Conservation (phyloP, 1,140 invertebrate genomes). For the Drosophila auraria region DNA sequence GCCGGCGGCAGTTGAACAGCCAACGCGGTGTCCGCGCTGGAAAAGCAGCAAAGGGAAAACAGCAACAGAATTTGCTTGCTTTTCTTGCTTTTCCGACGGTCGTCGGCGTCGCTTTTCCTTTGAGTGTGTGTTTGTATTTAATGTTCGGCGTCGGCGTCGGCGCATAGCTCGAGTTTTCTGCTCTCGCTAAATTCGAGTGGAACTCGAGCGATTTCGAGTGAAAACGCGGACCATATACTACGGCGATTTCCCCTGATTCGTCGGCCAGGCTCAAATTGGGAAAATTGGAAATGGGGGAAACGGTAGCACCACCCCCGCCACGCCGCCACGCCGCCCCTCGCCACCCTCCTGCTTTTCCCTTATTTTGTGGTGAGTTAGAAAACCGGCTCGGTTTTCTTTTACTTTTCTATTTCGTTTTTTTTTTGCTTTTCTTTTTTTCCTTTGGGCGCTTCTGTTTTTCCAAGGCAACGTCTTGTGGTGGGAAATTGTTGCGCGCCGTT, state of each 20-base stretch:
- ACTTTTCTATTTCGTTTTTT: conserved; percentile 4
- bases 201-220: conserved; percentile 24
- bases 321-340: neutral
- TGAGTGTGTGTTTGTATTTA: conserved; percentile 8
- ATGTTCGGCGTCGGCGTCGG: conserved; percentile 7
- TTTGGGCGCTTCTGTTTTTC: conserved; percentile 44
- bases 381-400: conserved; percentile 40
- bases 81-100: conserved; percentile 20
- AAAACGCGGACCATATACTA: conserved; percentile 51
- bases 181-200: conserved; percentile 51
- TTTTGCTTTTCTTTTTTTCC: conserved; percentile 4
- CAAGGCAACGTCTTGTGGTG: conserved; percentile 76
- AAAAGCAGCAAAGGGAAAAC: conserved; percentile 67
- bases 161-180: conserved; percentile 54
- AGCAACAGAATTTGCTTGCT: conserved; percentile 34
- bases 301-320: conserved; percentile 6
- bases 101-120: conserved; percentile 26
- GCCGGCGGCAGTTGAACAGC: conserved; percentile 31
- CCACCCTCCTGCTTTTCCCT: conserved; percentile 22
- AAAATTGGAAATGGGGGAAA: conserved; percentile 5
- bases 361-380: conserved; percentile 76
- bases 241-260: conserved; percentile 76
- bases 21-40: conserved; percentile 35
- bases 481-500: conserved; percentile 78
- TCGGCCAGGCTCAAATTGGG: conserved; percentile 56